phyloP scores from a whole-genome alignment of 2,797 vertebrate species.

The Spondyliosoma cantharus region DNA sequence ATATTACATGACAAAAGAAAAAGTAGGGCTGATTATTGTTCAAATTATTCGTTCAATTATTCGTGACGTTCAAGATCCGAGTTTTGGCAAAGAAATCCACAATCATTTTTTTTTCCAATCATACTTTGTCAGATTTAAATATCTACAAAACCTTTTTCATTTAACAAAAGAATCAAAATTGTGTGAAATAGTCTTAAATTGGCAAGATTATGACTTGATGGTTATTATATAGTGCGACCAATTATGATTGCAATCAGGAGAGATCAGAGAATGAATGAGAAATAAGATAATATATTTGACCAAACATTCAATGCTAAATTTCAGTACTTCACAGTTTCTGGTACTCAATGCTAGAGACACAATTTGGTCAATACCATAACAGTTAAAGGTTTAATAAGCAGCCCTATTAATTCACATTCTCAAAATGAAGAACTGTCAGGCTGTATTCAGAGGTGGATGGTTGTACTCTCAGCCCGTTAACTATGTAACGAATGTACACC shows the following conservation, averaged over 20 bases:
- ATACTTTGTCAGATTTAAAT: not conserved
- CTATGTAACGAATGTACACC: not conserved
- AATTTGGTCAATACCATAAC: not conserved
- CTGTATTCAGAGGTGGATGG: not conserved
- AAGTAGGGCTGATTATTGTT: not conserved
- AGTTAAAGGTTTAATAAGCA: not conserved
- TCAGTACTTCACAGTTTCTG: not conserved
- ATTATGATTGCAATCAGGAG: not conserved
- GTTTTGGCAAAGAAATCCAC: not conserved
- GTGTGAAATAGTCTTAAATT: not conserved
- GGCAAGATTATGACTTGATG: too few relatives aligned
- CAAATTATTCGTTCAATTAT: not conserved
- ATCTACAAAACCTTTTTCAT: not conserved
- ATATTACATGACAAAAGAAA: not conserved
- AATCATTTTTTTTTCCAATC: not conserved
- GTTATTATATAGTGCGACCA: too few relatives aligned
- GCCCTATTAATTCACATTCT: not conserved
- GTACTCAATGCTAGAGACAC: not conserved
- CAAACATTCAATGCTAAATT: not conserved
- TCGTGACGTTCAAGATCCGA: not conserved
- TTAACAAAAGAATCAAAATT: slow-evolving; percentile 2
- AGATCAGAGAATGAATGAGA: not conserved
- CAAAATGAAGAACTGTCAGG: not conserved
- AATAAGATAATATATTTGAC: not conserved
- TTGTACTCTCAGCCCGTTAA: not conserved